Evolutionary conservation across 2,888 invertebrate species (phyloP).

Genomic region (Cataglyphis livida): DNA sequence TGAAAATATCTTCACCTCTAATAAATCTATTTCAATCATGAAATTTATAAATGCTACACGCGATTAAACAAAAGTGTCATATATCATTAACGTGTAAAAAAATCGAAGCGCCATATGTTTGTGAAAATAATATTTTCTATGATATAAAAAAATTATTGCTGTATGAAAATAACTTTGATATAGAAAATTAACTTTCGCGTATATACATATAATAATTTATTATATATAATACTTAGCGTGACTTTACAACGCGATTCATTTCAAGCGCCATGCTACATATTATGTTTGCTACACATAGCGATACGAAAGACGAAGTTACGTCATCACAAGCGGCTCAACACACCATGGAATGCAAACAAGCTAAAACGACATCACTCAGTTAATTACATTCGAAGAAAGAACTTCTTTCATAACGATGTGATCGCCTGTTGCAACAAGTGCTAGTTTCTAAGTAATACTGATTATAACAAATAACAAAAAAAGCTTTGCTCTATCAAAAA

Average conservation of each 20-base stretch:
- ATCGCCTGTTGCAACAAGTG: not conserved
- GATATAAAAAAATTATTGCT: not conserved
- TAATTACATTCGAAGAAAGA: constrained; percentile 34
- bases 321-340: constrained; percentile 20
- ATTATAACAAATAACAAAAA: not conserved
- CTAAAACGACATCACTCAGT: constrained; percentile 40
- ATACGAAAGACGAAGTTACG: constrained; percentile 35
- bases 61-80: not conserved
- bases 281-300: constrained; percentile 2
- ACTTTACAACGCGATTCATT: not conserved
- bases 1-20: constrained; percentile 26
- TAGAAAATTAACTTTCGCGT: not conserved
- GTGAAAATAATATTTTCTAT: not conserved
- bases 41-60: not conserved
- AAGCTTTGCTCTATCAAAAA: not conserved
- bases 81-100: not conserved
- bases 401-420: not conserved
- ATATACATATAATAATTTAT: not conserved
- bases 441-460: not conserved
- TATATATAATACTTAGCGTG: not conserved
- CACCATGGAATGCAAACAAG: constrained; percentile 47
- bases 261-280: not conserved
- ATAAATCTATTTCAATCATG: constrained; percentile 32
- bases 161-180: not conserved
- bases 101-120: not conserved